Conservation (phyloP, 2,797 vertebrate genomes). For the Sebastiscus albofasciatus region DNA sequence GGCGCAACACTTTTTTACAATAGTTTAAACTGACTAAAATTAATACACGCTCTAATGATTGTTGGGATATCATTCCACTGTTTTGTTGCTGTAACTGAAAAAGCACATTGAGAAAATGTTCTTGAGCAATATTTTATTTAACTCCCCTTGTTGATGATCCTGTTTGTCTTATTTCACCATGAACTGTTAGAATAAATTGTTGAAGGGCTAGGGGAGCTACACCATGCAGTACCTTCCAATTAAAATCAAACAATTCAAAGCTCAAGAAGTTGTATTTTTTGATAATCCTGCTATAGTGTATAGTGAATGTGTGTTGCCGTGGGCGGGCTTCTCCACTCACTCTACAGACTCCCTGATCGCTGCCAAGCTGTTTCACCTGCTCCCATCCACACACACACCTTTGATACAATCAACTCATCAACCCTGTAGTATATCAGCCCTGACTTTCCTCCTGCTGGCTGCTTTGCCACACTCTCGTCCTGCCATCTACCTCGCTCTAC, state of each 20-base stretch:
- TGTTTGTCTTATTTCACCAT: accelerated
- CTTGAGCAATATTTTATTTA: no score
- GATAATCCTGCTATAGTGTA: background rate
- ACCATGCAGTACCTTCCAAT: no score
- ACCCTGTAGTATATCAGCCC: background rate
- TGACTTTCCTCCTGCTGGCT: background rate
- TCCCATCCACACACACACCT: background rate
- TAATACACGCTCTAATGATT: no score
- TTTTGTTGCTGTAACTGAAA: background rate
- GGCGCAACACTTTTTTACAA: no score
- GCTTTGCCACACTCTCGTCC: background rate
- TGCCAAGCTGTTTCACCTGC: background rate
- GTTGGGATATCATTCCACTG: no score
- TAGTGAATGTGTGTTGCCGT: background rate
- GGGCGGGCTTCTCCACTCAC: background rate
- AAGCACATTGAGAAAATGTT: background rate
- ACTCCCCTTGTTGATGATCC: no score
- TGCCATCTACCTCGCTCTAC: background rate
- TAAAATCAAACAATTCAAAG: no score
- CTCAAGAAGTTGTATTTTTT: no score
- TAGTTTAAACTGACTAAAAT: no score
- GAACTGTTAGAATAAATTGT: accelerated
- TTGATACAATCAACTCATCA: background rate
- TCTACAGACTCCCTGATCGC: background rate
- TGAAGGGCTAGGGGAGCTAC: no score